Conservation (phyloP, 2,113 vertebrate species). For the Gulo gulo region DNA sequence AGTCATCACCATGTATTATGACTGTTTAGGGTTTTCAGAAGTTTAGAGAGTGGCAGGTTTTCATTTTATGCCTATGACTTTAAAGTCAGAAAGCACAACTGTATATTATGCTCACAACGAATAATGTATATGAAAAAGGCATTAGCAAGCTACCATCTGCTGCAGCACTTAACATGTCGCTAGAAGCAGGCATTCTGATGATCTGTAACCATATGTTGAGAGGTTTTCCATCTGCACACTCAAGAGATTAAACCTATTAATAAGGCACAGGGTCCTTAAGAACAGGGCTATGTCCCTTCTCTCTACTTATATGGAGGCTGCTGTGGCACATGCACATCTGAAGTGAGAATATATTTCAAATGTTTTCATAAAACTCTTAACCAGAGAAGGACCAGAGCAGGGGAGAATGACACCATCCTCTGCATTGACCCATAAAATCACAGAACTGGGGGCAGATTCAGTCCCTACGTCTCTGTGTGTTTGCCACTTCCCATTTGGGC, state of each 20-base stretch:
- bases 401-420: not conserved
- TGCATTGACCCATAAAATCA: not conserved
- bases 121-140: conserved; percentile 48
- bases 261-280: not conserved
- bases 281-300: not conserved
- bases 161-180: not conserved
- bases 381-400: not conserved
- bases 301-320: not conserved
- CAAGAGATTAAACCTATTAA: conserved; percentile 38
- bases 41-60: not conserved
- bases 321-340: not conserved
- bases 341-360: not conserved
- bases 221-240: conserved; percentile 45
- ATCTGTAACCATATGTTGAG: conserved; percentile 43
- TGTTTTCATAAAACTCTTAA: not conserved
- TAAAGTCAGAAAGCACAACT: conserved; percentile 48
- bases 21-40: not conserved
- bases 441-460: not conserved
- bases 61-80: not conserved
- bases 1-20: not conserved
- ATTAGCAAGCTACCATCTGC: conserved; percentile 44
- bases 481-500: not conserved
- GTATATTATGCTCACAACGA: not conserved
- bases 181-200: not conserved
- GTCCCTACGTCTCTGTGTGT: not conserved